Percentiles rank a stretch among this genome's conserved stretches.
Evolutionary conservation across 2,113 vertebrate species (phyloP).

Genomic region (Atractosteus spatula): DNA sequence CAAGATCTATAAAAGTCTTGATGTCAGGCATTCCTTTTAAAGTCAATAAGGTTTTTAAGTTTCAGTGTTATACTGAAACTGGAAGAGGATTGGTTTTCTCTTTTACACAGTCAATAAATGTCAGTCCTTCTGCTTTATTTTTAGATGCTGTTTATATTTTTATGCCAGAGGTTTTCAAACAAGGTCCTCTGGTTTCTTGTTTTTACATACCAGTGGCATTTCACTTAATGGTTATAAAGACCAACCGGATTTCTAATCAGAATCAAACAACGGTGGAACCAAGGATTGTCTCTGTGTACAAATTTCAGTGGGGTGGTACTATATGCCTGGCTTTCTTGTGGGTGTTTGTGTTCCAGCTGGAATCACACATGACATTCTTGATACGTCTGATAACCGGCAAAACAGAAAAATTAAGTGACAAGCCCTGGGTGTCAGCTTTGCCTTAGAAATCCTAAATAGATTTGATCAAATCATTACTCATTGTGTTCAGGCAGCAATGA

Average conservation of each 20-base stretch:
- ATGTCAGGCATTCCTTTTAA: constrained; percentile 5
- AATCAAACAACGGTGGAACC: background rate
- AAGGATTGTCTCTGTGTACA: background rate
- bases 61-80: constrained; percentile 11
- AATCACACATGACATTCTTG: background rate
- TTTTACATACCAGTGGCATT: background rate
- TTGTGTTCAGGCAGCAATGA: background rate
- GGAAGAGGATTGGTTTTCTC: background rate
- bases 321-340: background rate
- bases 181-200: background rate
- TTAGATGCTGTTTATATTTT: background rate
- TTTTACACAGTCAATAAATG: constrained; percentile 21
- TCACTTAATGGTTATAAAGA: background rate
- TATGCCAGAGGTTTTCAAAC: constrained; percentile 18
- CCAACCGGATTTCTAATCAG: background rate
- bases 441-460: background rate
- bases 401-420: background rate
- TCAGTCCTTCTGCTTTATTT: constrained; percentile 20
- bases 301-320: background rate
- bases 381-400: background rate
- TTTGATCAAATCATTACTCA: background rate
- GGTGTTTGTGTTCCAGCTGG: background rate
- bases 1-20: constrained; percentile 31
- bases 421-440: background rate
- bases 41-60: constrained; percentile 17